Base-by-base conservation (phyloP, 2,888 invertebrate species). In the Protonemura montana region DNA sequence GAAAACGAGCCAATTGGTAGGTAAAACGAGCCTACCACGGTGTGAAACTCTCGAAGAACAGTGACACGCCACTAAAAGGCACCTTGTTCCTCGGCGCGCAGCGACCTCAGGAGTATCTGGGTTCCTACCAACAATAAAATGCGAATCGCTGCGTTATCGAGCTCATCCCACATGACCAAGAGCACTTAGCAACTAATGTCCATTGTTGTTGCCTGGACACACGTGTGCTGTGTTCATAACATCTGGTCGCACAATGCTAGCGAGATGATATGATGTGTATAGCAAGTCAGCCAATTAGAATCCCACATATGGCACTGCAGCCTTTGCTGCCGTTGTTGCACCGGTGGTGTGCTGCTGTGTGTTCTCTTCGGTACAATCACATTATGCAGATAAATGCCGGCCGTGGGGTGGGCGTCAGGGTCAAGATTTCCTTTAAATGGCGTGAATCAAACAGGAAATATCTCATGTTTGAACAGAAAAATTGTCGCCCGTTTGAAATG, bases 381-480 rank as follows among this genome's bases (percentile, higher is more conserved):
- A 59, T 59, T 59, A 59, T 59, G 59, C 59, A 59, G 59, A 59
- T 21, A 59, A 59, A 59, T 59, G 1, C 16, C 41, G 41, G 13
- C 41, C 59, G 21, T 13, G 13, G 59, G 21, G 59, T 59, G 59
- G 35, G 35, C 35, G 35, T 35, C 10, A 16, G 59, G 59, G 6
- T 59, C 16, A 59, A 59, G 59, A 59, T 59, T 59, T 10, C 59
- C 59, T 59, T 59, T 59, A 59, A 59, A 59, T 59, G 59, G 59
- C 59, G 59, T 59, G 59, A 59, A 59, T 59, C 59, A 59, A 59
- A 59, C 59, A 59, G 59, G 59, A 59, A 59, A 59, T 59, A 59
- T 59, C 59, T 59, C 16, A n/a, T 59, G 59, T 59, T 59, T 21
- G 6, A 21, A 59, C 59, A 21, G 3, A 59, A 59, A 59, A 59